Percentiles rank a stretch among this genome's conserved stretches.
These are phyloP conservation scores for Bradypodion ventrale DNA, from an alignment of 2,797 vertebrate species.

Conservation along the genomic window DNA sequence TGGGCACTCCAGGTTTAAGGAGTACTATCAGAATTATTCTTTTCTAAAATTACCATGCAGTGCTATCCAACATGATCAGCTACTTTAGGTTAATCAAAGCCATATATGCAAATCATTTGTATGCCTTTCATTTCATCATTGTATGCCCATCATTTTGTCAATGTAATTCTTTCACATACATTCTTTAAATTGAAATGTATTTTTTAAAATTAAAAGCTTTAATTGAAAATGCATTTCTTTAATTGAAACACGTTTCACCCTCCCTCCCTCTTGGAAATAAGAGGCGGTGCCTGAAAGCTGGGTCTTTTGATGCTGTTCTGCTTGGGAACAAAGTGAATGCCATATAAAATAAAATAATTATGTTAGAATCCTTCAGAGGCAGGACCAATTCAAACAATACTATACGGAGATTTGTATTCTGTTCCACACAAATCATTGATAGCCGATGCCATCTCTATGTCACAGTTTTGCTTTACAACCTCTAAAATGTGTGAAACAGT, in stretches of 20 bases:
- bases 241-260: not conserved
- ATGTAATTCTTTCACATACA: not conserved
- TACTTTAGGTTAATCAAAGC: not conserved
- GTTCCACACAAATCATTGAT: not conserved
- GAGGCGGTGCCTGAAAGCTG: not conserved
- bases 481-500: not conserved
- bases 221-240: not conserved
- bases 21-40: not conserved
- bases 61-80: conserved; percentile 14
- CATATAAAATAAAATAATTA: not conserved
- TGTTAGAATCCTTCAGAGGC: not conserved
- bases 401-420: not conserved
- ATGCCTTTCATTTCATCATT: not conserved
- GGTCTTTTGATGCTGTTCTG: not conserved
- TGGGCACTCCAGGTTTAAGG: too few species aligned
- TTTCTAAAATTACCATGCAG: not conserved
- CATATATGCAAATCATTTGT: not conserved
- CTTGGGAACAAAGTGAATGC: not conserved
- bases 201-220: not conserved
- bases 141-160: not conserved
- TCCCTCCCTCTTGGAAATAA: not conserved
- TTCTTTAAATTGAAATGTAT: not conserved
- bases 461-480: not conserved
- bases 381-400: not conserved
- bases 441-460: not conserved